Base-by-base conservation (phyloP, 2,797 vertebrate genomes). In the Lacerta bilineata region DNA sequence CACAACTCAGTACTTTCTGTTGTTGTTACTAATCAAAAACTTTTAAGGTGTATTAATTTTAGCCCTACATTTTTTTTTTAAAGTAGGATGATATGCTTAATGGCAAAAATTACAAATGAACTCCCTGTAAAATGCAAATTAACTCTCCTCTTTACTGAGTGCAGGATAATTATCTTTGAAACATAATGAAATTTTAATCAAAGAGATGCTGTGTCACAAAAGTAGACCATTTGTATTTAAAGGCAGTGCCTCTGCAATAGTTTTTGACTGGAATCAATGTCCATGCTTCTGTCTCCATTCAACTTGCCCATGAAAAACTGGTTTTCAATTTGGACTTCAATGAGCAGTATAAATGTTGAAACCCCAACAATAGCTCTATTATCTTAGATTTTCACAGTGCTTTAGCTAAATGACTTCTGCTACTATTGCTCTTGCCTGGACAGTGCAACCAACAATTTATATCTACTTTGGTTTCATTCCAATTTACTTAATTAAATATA, bases 401-500 rank as follows among this genome's bases (percentile, higher is more conserved):
- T 50, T 25, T 36, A 85, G 74, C 88, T 93, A 82, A 43, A 64
- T 80, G 39, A 66, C 3, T 69, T 15, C 76, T 89, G 86, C 43
- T 85, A 80, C 39, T 83, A 88, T 85, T 90, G 46, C 29, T 86
- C 77, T 82, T 72, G 83, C 79, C 66, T 76, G 33, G 41, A 86
- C 2, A 83, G 61, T 72, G 87, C 87, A 80, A 87, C 87, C 87
- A 61, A 91, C 66, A 83, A 69, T 91, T 91, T 33, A 86, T 50
- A 93, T 87, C 90, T 84, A 83, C 69, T 89, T 75, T 83, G 39
- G 43, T 85, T 64, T 89, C 55, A 85, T 80, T 85, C 15, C 75
- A 80, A 39, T 88, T 75, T 9, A 88, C 88, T 95, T 91, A 94
- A 92, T 93, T 93, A 92, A 93, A 80, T 43, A 50, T n/a, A 89